phyloP scores from a whole-genome alignment of 2,113 vertebrate species.

The Gobiocypris rarus region DNA sequence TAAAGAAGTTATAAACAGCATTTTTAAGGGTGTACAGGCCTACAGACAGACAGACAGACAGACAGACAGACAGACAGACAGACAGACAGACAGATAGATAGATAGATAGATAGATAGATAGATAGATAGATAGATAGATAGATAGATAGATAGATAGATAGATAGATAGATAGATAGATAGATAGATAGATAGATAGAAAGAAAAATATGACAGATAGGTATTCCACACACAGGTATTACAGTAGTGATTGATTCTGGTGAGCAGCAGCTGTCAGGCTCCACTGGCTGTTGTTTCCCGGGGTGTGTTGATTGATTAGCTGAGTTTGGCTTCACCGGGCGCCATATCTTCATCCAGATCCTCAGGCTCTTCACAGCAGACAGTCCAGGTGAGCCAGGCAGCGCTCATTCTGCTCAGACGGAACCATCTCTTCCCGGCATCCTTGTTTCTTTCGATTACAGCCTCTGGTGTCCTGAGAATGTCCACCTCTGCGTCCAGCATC shows the following conservation, averaged over 20 bases:
- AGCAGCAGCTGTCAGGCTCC: neutral
- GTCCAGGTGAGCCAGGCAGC: neutral
- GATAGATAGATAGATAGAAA: neutral
- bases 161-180: neutral
- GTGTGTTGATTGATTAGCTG: constrained; percentile 8
- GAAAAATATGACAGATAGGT: neutral
- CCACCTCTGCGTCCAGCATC: neutral
- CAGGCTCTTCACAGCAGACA: neutral
- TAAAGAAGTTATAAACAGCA: too few relatives aligned
- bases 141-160: neutral
- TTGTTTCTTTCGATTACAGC: neutral
- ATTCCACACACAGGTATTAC: neutral
- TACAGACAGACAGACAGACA: too few relatives aligned
- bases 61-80: too few relatives aligned
- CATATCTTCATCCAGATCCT: neutral
- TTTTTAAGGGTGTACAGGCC: too few relatives aligned
- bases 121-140: too few relatives aligned
- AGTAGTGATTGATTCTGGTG: neutral
- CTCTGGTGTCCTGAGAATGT: neutral
- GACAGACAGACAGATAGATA: too few relatives aligned
- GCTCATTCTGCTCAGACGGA: neutral
- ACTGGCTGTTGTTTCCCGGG: neutral
- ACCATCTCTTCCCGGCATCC: neutral
- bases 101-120: too few relatives aligned
- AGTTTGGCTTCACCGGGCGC: neutral